These are phyloP conservation scores for Cerastis rubricosa DNA, from an alignment of 2,888 invertebrate species.

Conservation along the genomic window DNA sequence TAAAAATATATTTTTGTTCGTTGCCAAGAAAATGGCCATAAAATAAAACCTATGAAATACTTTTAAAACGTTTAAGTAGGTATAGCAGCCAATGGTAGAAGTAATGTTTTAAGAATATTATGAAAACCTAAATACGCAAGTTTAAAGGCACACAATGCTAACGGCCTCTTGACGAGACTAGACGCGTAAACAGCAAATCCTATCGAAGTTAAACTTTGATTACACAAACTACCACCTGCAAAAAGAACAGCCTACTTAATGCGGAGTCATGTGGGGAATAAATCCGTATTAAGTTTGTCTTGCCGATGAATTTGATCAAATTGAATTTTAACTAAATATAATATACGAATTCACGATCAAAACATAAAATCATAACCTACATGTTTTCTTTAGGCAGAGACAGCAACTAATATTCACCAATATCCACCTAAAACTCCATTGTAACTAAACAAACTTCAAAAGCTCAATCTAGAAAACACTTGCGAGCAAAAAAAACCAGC, in stretches of 20 bases:
- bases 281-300: background rate
- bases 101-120: background rate
- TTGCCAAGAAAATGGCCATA: background rate
- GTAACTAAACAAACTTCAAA: conserved; percentile 3
- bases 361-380: background rate
- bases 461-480: conserved; percentile 35
- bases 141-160: background rate
- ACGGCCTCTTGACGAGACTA: too few species aligned
- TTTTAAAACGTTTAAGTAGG: background rate
- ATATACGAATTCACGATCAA: background rate
- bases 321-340: conserved; percentile 1
- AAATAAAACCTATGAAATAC: background rate
- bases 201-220: background rate
- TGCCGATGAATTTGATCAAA: background rate
- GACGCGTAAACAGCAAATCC: background rate
- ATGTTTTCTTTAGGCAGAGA: background rate
- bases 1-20: conserved; percentile 2
- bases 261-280: background rate
- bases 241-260: background rate
- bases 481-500: conserved; percentile 35
- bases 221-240: background rate
- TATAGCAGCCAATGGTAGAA: background rate
- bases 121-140: background rate
- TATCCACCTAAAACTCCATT: background rate
- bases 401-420: background rate